Percentiles rank a stretch among this genome's conserved stretches.
These are phyloP conservation scores for Andrena trimmerana DNA, from an alignment of 2,888 invertebrate genomes.

Conservation along the genomic window DNA sequence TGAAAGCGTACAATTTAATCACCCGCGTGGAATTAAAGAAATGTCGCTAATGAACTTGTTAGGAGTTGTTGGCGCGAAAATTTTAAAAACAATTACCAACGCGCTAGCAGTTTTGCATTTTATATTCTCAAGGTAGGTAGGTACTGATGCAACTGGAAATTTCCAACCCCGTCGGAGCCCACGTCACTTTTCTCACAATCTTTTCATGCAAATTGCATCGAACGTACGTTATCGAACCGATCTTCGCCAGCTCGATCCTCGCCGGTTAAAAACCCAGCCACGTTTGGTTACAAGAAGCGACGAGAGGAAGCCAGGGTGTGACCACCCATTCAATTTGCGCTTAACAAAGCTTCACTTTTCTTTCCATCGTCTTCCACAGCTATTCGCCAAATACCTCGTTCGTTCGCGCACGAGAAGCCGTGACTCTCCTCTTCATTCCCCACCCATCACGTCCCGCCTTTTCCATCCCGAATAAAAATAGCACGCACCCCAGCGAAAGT, in stretches of 20 bases:
- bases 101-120: neutral
- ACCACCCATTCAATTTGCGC: conserved; percentile 57
- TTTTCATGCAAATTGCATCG: neutral
- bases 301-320: conserved; percentile 22
- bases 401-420: conserved; percentile 43
- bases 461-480: neutral
- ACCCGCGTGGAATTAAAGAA: neutral
- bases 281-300: conserved; percentile 24
- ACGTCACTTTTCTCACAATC: neutral
- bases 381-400: conserved; percentile 13
- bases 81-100: neutral
- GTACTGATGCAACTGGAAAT: neutral
- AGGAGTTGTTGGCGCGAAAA: neutral
- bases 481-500: too few species aligned
- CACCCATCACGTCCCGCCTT: conserved; percentile 7
- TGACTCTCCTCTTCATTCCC: conserved; percentile 43
- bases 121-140: neutral
- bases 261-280: conserved; percentile 22
- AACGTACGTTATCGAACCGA: conserved; percentile 49
- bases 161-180: neutral
- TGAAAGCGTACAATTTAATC: neutral
- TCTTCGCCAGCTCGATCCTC: conserved; percentile 36
- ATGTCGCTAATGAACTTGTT: neutral
- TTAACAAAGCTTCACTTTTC: conserved; percentile 55
- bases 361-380: conserved; percentile 40